Base-by-base conservation (phyloP, 2,797 vertebrate genomes). In the Pitangus sulphuratus region DNA sequence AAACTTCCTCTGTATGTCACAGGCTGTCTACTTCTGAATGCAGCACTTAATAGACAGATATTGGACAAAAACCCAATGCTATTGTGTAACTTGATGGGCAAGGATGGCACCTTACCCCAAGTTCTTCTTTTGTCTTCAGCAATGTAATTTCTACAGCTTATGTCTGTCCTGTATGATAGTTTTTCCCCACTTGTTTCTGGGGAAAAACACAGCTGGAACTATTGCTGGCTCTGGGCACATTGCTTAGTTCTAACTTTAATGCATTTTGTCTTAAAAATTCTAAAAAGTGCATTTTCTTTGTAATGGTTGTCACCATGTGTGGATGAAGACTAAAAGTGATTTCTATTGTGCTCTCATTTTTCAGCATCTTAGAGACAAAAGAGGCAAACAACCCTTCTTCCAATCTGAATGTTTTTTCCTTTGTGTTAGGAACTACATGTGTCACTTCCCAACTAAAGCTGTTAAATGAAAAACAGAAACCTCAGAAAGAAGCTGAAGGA, bases 401-500 rank as follows among this genome's bases (percentile, higher is more conserved):
- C 40, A 33, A 16, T 71, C 12, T 56, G 7, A 37, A 14, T 58
- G 7, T 33, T 31, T 76, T 79, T 79, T 79, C 28, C 15, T 84
- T 81, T 53, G 31, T 81, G 42, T 2, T 13, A 33, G 20, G 15
- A 60, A 30, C 31, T 65, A 28, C 66, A 56, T 18, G 47, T 45
- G 53, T 70, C 53, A 75, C 22, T 89, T 84, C 18, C 40, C 50
- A 68, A 68, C 31, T 60, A 71, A 81, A 89, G 12, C 37, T 75
- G 60, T 53, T 84, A 68, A 64, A 68, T 39, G n/a, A 75, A 64
- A 77, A 90, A 68, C 7, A 61, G 18, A 60, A 75, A 22, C 20
- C 71, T 87, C 40, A 64, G 56, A 89, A 88, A 18, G 25, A 87
- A 81, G 16, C 61, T 53, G 44, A 79, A 61, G 70, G 40, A 87